phyloP scores from a whole-genome alignment of 2,113 vertebrate species.

The Seriola aureovittata region DNA sequence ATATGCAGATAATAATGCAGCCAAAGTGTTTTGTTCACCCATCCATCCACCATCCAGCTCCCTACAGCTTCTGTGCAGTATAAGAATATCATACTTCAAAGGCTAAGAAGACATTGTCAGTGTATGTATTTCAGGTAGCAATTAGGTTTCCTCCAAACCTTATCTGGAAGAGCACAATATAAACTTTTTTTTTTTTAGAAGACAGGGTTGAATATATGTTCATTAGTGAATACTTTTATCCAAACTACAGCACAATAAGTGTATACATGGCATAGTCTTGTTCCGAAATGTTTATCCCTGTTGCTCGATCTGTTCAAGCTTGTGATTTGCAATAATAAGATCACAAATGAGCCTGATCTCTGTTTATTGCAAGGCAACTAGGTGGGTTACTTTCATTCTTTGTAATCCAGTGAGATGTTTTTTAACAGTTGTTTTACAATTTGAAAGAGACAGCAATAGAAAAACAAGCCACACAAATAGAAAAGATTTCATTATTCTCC shows the following conservation, averaged over 20 bases:
- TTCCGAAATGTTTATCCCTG: background rate
- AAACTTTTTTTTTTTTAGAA: background rate
- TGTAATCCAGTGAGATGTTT: conserved; percentile 45
- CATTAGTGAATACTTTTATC: background rate
- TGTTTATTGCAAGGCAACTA: conserved; percentile 38
- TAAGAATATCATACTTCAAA: background rate
- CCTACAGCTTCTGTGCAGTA: no score
- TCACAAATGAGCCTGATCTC: conserved; percentile 24
- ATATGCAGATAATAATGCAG: no score
- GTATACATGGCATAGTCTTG: background rate
- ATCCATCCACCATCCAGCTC: no score
- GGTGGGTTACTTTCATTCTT: conserved; percentile 28
- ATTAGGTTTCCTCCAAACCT: background rate
- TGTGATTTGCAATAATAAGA: conserved; percentile 41
- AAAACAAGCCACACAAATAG: conserved; percentile 40
- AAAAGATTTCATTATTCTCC: conserved; percentile 53
- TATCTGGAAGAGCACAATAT: background rate
- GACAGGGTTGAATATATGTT: background rate
- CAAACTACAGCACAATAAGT: conserved; percentile 7
- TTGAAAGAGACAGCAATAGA: conserved; percentile 23
- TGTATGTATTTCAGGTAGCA: background rate
- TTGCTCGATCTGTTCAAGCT: background rate
- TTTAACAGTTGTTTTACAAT: conserved; percentile 54
- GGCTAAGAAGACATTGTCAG: background rate
- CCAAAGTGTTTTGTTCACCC: no score